Evolutionary conservation across 35 echinoderm and acorn worm species (phyloP), one percentile per base, ranked within the genome.

Genomic region (Ophiothrix spiculata): DNA sequence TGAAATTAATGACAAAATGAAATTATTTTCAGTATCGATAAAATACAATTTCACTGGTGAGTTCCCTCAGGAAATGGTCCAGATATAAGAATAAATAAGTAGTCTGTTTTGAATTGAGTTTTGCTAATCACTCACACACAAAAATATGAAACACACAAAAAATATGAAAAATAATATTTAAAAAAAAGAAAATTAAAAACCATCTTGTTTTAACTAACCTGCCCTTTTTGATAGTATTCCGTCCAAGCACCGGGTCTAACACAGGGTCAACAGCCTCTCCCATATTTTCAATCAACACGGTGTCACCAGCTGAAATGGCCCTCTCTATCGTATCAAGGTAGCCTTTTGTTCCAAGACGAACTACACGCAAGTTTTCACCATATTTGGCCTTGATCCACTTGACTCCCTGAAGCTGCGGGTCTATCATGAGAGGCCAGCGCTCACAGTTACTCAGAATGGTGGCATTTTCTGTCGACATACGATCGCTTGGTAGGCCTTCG

Each of bases 311-410:
- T 49, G 42, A 49, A 10, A 10, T 49, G 6, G 42, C 42, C 42
- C 89, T 90, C 77, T 98, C 95, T 28, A 98, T 98, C 1, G 79
- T 82, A 36, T 98, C 95, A 81, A 98, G 64, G 69, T 98, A 98
- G 36, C 19, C 19, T 49, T 49, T 49, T 49, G 42, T 85, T 25
- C 91, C 95, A 10, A 98, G 80, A 40, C 91, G 85, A 35, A 93
- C 88, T 40, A 94, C 85, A 17, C 91, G 76, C 37, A 98, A 81
- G 31, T 88, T 88, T 45, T 98, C 95, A 31, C 88, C 91, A 64
- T 98, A 98, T 39, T 98, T 98, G 74, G 79, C 88, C 91, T 94
- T 98, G 95, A 98, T 98, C 95, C 95, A 98, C 80, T 98, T 98
- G 85, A 98, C 78, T 17, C 95, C 95, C 41, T 98, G 95, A 0